Base-by-base conservation (phyloP, 2,888 invertebrate genomes). In the Nomada fabriciana region DNA sequence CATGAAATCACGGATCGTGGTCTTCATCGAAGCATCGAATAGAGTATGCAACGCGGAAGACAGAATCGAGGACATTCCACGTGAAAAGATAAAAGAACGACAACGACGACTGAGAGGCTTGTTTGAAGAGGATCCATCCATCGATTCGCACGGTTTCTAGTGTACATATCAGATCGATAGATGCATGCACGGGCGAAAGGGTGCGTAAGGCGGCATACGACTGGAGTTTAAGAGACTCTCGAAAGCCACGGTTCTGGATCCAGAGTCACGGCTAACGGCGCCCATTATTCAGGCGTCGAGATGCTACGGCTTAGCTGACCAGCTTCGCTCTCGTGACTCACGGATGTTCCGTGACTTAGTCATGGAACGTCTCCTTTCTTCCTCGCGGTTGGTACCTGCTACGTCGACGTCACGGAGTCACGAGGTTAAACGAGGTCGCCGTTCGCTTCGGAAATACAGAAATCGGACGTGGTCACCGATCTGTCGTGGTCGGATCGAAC, bases 341-440 rank as follows among this genome's bases (percentile, higher is more conserved):
- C 79, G 87, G 86, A 84, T 84, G 82, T 86, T 87, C 87, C 80
- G 83, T 89, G 89, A 83, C 85, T 87, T 84, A 89, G 87, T 89
- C 89, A 85, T 82, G 83, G 76, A 64, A 74, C 63, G 10, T 53
- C 67, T 50, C 59, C 61, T 52, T n/a, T 36, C 77, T 55, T 59
- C 64, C 52, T 3, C 13, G 25, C 15, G 20, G 53, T 52, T 64
- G 23, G 47, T 59, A 64, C 55, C 57, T 75, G 52, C 23, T 47
- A 50, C 59, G 60, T 53, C 60, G 75, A 76, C 71, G 81, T 72
- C 64, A 63, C 20, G 65, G 57, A 81, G 69, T 71, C 81, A 80
- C 82, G 71, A 63, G 78, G 78, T 64, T 75, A 75, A 82, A 78
- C 64, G 74, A 64, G 83, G 83, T 83, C 87, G 78, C 72, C 76